Base-by-base conservation (phyloP, 2,113 vertebrate genomes). In the Plecturocebus donacophilus region DNA sequence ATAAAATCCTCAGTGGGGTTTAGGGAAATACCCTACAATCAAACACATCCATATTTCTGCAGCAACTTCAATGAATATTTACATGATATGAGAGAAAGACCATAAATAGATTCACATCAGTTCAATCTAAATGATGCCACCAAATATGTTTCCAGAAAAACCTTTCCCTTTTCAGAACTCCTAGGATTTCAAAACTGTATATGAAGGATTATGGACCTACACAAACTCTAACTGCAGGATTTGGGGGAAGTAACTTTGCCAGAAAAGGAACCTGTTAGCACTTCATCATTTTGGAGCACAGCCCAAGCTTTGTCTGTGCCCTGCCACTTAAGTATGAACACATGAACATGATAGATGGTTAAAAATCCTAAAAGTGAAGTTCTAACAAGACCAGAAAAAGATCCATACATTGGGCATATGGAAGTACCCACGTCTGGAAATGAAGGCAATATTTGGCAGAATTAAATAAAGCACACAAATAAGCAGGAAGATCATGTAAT, bases 391-490 rank as follows among this genome's bases (percentile, higher is more conserved):
- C 52, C 30, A 94, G 13, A 32, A 80, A 83, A 92, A 93, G 49
- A 35, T 8, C 42, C 52, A 58, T 54, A 61, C 40, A 27, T 21
- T 49, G 35, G 17, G 13, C 30, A 81, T 10, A 52, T 16, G 73
- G 87, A 87, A 96, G 70, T 61, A 13, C 91, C 77, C 61, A 64
- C 84, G 32, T 89, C n/a, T 71, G 27, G 58, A 71, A 38, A 58
- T 23, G 54, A 79, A 87, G 13, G 49, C 6, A 38, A 13, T 91
- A 30, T 81, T 38, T 73, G 25, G 45, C 54, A 80, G 66, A 82
- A 96, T 96, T 82, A 75, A 85, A 90, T 93, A 82, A 95, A 77
- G 40, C 21, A 42, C 27, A 27, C 77, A 66, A 92, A 81, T 84
- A 86, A 79, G 32, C 80, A 94, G 56, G 42, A 79, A 92, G 64